These are phyloP conservation scores for Parascotia fuliginaria DNA, from an alignment of 2,888 invertebrate genomes.

Conservation along the genomic window DNA sequence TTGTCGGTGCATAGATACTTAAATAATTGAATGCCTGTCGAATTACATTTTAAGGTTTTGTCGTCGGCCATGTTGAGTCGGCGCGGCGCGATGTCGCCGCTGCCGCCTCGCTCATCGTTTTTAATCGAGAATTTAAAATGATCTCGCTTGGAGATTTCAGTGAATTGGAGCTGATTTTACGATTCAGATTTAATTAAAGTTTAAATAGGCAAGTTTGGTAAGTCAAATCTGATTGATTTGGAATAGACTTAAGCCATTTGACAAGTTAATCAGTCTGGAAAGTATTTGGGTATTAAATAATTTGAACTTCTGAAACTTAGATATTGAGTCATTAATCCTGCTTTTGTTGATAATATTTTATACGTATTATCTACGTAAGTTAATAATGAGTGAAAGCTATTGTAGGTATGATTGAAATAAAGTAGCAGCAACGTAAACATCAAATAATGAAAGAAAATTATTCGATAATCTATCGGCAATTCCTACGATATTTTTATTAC, in stretches of 20 bases:
- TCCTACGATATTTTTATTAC: too few relatives aligned
- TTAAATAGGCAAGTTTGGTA: constrained; percentile 34
- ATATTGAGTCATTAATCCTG: neutral
- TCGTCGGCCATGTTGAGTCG: constrained; percentile 5
- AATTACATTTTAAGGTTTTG: constrained; percentile 26
- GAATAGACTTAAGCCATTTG: constrained; percentile 19
- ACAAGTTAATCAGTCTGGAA: constrained; percentile 20
- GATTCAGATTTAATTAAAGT: constrained; percentile 43
- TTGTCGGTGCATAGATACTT: constrained; percentile 3
- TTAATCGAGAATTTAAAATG: constrained; percentile 41
- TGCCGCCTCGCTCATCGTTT: constrained; percentile 22
- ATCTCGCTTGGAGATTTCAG: constrained; percentile 32
- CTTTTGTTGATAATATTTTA: neutral
- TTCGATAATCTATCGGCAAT: too few relatives aligned
- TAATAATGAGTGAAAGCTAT: too few relatives aligned
- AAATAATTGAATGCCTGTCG: constrained; percentile 8
- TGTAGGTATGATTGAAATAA: too few relatives aligned
- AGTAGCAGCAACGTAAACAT: too few relatives aligned
- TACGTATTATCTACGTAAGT: too few relatives aligned
- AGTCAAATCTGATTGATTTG: constrained; percentile 32
- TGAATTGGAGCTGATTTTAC: constrained; percentile 37
- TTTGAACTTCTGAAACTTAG: neutral
- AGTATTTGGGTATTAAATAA: constrained; percentile 8
- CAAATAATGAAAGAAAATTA: too few relatives aligned
- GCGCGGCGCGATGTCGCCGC: constrained; percentile 1